A percentile compares a stretch with the other conserved stretches of the same genome.
Evolutionary conservation across 2,797 vertebrate genomes (phyloP).

Genomic region (Merluccius polli): DNA sequence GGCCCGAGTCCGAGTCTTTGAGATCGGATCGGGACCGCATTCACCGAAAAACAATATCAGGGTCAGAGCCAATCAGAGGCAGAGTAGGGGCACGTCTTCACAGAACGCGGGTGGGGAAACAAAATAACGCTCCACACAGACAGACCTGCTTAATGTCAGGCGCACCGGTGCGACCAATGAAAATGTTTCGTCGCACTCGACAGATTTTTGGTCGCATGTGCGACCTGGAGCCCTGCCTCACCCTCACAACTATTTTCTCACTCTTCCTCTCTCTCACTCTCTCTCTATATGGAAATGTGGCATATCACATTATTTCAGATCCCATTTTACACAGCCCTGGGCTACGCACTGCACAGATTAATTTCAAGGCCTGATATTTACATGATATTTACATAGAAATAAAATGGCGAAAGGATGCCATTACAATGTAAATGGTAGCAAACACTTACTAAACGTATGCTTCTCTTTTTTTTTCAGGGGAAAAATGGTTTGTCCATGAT

Average conservation of each 20-base stretch:
- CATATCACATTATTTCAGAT: conserved; percentile 37
- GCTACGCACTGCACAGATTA: conserved; percentile 40
- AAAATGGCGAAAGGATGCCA: conserved; percentile 22
- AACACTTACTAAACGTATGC: conserved; percentile 15
- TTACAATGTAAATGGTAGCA: conserved; percentile 27
- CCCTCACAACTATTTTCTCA: conserved; percentile 28
- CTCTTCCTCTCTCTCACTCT: conserved; percentile 33
- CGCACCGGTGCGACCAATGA: no score
- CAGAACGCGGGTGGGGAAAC: no score
- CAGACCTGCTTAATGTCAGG: no score
- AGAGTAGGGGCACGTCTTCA: no score
- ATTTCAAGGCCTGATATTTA: conserved; percentile 46
- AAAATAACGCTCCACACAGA: no score
- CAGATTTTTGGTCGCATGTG: no score
- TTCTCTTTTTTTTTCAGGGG: conserved; percentile 14
- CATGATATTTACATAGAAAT: conserved; percentile 44
- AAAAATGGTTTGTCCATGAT: conserved; percentile 10
- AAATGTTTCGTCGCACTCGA: no score
- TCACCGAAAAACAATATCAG: no score
- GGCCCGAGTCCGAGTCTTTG: no score
- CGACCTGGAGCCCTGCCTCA: no score
- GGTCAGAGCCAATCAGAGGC: no score
- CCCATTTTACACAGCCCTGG: conserved; percentile 26
- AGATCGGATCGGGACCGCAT: no score
- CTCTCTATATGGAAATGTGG: conserved; percentile 42